Evolutionary conservation across 2,888 invertebrate genomes (phyloP).

Genomic region (Mythimna pallens): DNA sequence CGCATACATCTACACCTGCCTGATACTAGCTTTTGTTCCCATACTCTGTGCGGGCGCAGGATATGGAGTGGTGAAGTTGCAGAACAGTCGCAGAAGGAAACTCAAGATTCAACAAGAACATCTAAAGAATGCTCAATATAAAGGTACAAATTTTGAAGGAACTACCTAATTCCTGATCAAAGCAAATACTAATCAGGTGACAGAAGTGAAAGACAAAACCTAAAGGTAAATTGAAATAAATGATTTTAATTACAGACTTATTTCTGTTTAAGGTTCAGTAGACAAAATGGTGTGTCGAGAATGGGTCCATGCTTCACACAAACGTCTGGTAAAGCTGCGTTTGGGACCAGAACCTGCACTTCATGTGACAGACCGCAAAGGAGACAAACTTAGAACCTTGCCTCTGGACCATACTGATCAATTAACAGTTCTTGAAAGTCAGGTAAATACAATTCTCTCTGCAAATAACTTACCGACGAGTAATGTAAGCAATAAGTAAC

Average conservation of each 20-base stretch:
- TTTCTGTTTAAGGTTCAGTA: slow-evolving; percentile 90
- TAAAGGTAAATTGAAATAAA: too few species aligned
- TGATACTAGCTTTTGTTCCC: slow-evolving; percentile 97
- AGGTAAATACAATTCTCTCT: slow-evolving; percentile 86
- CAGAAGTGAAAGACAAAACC: neutral
- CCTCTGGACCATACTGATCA: slow-evolving; percentile 94
- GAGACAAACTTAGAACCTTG: slow-evolving; percentile 96
- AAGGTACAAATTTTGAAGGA: slow-evolving; percentile 75
- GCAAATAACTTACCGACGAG: neutral
- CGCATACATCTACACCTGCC: slow-evolving; percentile 98
- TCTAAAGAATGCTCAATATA: slow-evolving; percentile 86
- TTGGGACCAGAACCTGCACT: slow-evolving; percentile 97
- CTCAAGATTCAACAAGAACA: slow-evolving; percentile 96
- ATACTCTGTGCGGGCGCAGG: slow-evolving; percentile 97
- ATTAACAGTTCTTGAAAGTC: slow-evolving; percentile 97
- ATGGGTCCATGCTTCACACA: slow-evolving; percentile 98
- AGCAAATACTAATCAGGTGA: neutral
- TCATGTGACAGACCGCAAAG: slow-evolving; percentile 97
- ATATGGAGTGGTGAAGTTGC: slow-evolving; percentile 97
- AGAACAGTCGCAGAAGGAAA: slow-evolving; percentile 95
- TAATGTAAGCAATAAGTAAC: neutral
- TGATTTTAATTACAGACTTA: too few species aligned
- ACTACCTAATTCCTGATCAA: too few species aligned
- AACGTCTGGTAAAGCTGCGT: slow-evolving; percentile 96
- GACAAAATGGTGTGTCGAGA: slow-evolving; percentile 98